These are phyloP conservation scores for Hypotaenidia okinawae DNA, from an alignment of 2,797 vertebrate species.

Conservation along the genomic window DNA sequence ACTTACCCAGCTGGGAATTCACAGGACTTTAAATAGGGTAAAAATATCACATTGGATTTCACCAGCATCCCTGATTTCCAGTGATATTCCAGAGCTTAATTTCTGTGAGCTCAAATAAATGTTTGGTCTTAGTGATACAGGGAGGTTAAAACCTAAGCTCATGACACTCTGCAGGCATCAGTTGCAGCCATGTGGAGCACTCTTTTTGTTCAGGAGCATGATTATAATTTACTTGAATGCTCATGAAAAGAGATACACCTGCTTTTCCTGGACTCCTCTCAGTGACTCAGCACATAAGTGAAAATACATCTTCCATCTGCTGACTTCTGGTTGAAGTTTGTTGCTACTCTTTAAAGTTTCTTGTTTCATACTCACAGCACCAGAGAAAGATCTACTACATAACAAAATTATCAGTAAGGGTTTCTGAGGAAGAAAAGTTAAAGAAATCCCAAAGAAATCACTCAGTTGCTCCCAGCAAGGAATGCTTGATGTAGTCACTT, in stretches of 20 bases:
- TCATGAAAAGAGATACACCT: slow-evolving; percentile 32
- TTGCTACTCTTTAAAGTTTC: not conserved
- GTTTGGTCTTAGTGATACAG: not conserved
- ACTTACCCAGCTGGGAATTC: not conserved
- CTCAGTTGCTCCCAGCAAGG: not conserved
- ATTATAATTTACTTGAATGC: not conserved
- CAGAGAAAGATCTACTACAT: not conserved
- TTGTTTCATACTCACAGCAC: not conserved
- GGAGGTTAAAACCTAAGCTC: not conserved
- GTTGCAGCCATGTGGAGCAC: not conserved
- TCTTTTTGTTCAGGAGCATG: not conserved
- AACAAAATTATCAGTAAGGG: not conserved
- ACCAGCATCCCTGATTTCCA: not conserved
- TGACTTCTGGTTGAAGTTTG: not conserved
- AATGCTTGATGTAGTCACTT: not conserved
- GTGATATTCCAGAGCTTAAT: not conserved
- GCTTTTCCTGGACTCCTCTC: slow-evolving; percentile 27
- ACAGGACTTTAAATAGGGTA: not conserved
- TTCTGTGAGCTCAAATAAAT: not conserved
- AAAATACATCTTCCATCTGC: slow-evolving; percentile 4
- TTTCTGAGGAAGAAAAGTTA: not conserved
- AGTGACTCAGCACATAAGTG: not conserved
- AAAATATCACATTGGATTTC: not conserved
- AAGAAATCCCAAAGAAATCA: not conserved
- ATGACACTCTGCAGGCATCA: slow-evolving; percentile 12